Percentiles rank a stretch among this genome's conserved stretches.
phyloP scores from a whole-genome alignment of 2,113 vertebrate species.

The Ciconia boyciana region DNA sequence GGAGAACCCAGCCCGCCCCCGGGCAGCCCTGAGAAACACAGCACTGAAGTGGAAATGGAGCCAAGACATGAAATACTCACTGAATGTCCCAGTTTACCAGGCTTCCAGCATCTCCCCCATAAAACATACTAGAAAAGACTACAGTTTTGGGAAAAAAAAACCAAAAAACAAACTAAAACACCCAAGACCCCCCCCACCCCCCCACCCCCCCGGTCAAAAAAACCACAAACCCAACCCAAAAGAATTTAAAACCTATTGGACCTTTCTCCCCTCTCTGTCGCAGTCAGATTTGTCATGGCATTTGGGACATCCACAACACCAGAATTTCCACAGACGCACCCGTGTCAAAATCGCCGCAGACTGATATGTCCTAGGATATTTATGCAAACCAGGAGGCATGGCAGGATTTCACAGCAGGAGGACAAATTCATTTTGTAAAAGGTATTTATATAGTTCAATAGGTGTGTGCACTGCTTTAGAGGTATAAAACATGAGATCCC shows the following conservation, averaged over 20 bases:
- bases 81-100: neutral
- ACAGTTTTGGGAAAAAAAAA: neutral
- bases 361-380: slow-evolving; percentile 3
- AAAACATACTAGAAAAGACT: neutral
- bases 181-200: too few relatives aligned
- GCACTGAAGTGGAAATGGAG: neutral
- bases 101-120: neutral
- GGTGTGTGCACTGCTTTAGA: slow-evolving; percentile 57
- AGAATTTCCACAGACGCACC: neutral
- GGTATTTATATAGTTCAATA: slow-evolving; percentile 67
- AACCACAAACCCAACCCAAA: too few relatives aligned
- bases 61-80: neutral
- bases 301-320: neutral
- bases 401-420: slow-evolving; percentile 67
- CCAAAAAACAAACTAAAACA: neutral
- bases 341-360: accelerated
- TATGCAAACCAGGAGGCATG: slow-evolving; percentile 53
- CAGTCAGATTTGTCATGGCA: neutral
- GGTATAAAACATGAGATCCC: slow-evolving; percentile 62
- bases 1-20: neutral
- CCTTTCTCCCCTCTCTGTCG: neutral
- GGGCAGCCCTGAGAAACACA: neutral
- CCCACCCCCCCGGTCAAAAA: neutral
- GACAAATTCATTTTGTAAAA: slow-evolving; percentile 67
- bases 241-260: neutral